Evolutionary conservation across 2,797 vertebrate species (phyloP).

Genomic region (Myotis pilosus): DNA sequence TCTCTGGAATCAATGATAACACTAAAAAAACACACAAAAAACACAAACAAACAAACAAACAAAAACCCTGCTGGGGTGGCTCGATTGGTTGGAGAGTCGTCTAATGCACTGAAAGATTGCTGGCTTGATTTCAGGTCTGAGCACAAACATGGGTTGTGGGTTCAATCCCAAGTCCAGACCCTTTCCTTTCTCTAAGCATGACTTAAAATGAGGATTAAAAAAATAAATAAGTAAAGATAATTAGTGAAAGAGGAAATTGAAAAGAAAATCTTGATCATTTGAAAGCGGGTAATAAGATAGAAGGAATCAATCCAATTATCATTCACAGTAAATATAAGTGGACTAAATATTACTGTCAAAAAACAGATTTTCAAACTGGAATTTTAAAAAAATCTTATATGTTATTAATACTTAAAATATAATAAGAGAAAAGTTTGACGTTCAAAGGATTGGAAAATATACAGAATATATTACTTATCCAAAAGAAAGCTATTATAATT

Average conservation of each 20-base stretch:
- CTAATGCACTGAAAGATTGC: neutral
- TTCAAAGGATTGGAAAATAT: neutral
- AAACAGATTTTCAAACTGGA: neutral
- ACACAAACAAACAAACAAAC: too few relatives aligned
- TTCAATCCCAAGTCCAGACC: neutral
- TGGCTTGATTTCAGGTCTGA: neutral
- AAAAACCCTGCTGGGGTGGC: too few relatives aligned
- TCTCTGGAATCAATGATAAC: too few relatives aligned
- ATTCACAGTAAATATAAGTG: neutral
- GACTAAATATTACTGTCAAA: neutral
- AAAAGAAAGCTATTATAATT: neutral
- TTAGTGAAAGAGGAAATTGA: neutral
- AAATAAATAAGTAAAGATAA: neutral
- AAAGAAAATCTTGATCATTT: neutral
- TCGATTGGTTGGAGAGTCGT: neutral
- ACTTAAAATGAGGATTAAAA: neutral
- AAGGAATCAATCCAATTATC: neutral
- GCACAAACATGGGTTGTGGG: neutral
- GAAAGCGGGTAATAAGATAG: neutral
- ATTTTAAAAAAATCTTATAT: neutral
- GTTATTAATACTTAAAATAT: neutral
- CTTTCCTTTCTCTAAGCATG: neutral
- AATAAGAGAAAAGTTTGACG: neutral
- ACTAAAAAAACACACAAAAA: too few relatives aligned
- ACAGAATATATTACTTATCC: neutral